Percentiles rank a stretch among this genome's conserved stretches.
Conservation (phyloP, 2,113 vertebrate species). For the Coptodon bakossiorum region DNA sequence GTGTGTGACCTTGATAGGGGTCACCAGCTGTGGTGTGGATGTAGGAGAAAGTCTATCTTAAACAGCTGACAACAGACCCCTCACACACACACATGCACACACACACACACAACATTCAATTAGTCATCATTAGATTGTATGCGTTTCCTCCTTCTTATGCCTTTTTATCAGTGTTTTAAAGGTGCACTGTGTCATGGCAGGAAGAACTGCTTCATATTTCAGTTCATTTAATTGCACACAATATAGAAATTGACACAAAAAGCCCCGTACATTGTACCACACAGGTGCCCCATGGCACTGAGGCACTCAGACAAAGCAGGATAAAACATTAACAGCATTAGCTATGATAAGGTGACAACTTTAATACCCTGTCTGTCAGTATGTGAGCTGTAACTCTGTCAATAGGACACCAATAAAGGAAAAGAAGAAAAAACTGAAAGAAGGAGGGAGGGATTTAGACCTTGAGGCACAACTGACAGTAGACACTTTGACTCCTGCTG, state of each 20-base stretch:
- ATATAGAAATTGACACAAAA: neutral
- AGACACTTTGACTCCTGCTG: conserved; percentile 60
- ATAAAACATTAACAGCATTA: conserved; percentile 55
- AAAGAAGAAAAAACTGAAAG: conserved; percentile 18
- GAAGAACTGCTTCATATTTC: conserved; percentile 39
- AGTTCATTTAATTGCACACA: conserved; percentile 19
- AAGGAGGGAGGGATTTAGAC: neutral
- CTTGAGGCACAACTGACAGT: conserved; percentile 50
- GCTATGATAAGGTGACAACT: conserved; percentile 41
- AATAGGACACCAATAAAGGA: conserved; percentile 11
- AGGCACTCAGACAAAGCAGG: conserved; percentile 9
- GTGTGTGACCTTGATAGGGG: conserved; percentile 63
- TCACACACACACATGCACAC: neutral
- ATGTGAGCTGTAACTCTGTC: conserved; percentile 35
- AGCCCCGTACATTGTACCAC: neutral
- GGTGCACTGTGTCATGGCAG: neutral
- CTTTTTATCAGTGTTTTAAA: neutral
- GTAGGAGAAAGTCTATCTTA: conserved; percentile 38
- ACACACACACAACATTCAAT: neutral
- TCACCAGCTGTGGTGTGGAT: conserved; percentile 70
- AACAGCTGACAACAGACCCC: conserved; percentile 46
- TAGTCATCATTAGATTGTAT: neutral
- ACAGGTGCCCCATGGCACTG: conserved; percentile 2
- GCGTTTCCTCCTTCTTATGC: neutral
- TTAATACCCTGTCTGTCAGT: conserved; percentile 57